Evolutionary conservation across 2,113 vertebrate genomes (phyloP), one percentile per base, ranked within the genome.

Genomic region (Neodon shergylaensis): DNA sequence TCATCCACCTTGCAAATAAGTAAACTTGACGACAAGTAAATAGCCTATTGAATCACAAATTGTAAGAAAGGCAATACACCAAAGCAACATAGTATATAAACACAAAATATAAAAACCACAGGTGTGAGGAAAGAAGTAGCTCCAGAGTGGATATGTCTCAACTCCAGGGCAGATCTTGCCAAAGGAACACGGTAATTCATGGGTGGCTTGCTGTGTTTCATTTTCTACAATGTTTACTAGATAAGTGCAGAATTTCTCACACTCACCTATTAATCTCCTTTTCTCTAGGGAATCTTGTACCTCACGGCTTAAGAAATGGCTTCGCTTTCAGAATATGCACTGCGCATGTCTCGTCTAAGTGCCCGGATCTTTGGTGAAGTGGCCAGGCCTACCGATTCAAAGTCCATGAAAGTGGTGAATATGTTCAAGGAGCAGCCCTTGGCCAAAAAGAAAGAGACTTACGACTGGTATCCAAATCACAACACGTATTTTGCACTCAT

Each of bases 381-480:
- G 1, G 99, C 98, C 86, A 99, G 98, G 42, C 99, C 99, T 0
- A 99, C 99, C 0, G 99, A 99, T 96, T 70, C 97, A n/a, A 98
- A 97, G 12, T 99, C 99, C 1, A 99, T 99, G 99, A 99, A 99
- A 92, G 99, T 99, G 90, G 99, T 99, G 47, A 98, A 98, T 91
- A 97, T 99, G 52, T 99, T 99, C 94, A 98, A 99, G 14, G 99
- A 99, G 94, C 98, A 98, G n/a, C 99, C 99, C 3, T 39, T 99
- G 94, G 99, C 99, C 95, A 98, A 98, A 97, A 97, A 5, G 97
- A 99, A 98, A 84, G 99, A 99, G 72, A 99, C 99, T 61, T 99
- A 99, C 0, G 98, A 98, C 96, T 99, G 99, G 99, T 99, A 99
- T 92, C 99, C 99, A 42, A 98, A 99, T 72, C 99, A 99, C 98